A percentile compares a stretch with the other conserved stretches of the same genome.
phyloP scores from a whole-genome alignment of 2,113 vertebrate genomes.

The Noturus placidus region DNA sequence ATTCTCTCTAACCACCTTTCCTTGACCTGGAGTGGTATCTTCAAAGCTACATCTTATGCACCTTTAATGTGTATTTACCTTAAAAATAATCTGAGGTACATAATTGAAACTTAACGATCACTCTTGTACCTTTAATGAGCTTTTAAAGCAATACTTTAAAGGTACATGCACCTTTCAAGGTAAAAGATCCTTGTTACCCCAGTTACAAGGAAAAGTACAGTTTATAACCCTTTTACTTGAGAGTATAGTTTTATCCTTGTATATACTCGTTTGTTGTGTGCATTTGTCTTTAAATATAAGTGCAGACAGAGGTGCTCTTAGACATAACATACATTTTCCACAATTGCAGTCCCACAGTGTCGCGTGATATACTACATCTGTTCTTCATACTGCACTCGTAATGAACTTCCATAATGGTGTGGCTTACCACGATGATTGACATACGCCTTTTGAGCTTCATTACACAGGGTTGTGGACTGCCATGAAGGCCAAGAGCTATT shows the following conservation, averaged over 20 bases:
- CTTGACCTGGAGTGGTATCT: background rate
- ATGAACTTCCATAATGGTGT: constrained; percentile 71
- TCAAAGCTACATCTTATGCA: background rate
- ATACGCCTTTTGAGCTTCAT: constrained; percentile 95
- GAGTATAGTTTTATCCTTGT: background rate
- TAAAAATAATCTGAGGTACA: background rate
- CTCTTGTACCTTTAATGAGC: background rate
- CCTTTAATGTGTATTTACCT: background rate
- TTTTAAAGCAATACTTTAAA: background rate
- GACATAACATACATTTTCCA: constrained; percentile 89
- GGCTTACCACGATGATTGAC: constrained; percentile 98
- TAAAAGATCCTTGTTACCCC: background rate
- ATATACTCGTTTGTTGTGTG: background rate
- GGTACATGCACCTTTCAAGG: background rate
- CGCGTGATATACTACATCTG: constrained; percentile 98
- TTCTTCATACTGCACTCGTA: constrained; percentile 98
- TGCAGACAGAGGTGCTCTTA: background rate
- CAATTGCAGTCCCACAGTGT: constrained; percentile 91
- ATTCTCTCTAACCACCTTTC: background rate
- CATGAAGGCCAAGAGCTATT: constrained; percentile 93
- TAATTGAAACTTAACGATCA: background rate
- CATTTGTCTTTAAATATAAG: constrained; percentile 5
- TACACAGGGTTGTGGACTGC: constrained; percentile 90
- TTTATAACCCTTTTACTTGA: background rate
- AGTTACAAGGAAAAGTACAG: background rate